Percentiles rank a stretch among this genome's conserved stretches.
These are phyloP conservation scores for Dryobotodes eremita DNA, from an alignment of 2,888 invertebrate species.

Conservation along the genomic window DNA sequence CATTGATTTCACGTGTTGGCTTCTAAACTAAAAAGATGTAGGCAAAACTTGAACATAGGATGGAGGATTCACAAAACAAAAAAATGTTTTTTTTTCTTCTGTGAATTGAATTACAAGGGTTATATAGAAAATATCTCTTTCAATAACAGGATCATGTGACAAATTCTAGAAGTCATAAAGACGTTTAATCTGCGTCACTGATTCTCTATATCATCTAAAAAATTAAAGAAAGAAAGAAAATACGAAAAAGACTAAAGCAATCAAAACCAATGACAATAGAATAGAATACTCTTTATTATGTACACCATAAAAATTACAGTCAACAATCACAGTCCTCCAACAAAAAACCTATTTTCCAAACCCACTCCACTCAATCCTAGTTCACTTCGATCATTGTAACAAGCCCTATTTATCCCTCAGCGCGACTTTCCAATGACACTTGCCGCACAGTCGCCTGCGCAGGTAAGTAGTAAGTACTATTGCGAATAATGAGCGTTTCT, in stretches of 20 bases:
- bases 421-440: slow-evolving; percentile 77
- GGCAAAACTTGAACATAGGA: not conserved
- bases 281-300: too few relatives aligned
- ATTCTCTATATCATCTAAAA: not conserved
- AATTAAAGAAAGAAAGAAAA: too few relatives aligned
- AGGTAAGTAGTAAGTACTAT: slow-evolving; percentile 64
- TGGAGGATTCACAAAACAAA: not conserved
- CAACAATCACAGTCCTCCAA: too few relatives aligned
- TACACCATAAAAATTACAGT: not conserved
- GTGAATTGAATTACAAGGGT: not conserved
- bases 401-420: slow-evolving; percentile 66
- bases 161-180: not conserved
- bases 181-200: not conserved
- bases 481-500: slow-evolving; percentile 69
- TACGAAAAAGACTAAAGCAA: not conserved
- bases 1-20: not conserved
- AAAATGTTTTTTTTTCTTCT: too few relatives aligned
- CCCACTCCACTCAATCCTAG: slow-evolving; percentile 36
- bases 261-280: not conserved
- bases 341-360: not conserved
- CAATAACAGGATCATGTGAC: not conserved
- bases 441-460: slow-evolving; percentile 67
- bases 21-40: not conserved
- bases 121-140: not conserved
- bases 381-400: slow-evolving; percentile 52